phyloP scores from a whole-genome alignment of 1,140 invertebrate species.

The Zaprionus kolodkinae region DNA sequence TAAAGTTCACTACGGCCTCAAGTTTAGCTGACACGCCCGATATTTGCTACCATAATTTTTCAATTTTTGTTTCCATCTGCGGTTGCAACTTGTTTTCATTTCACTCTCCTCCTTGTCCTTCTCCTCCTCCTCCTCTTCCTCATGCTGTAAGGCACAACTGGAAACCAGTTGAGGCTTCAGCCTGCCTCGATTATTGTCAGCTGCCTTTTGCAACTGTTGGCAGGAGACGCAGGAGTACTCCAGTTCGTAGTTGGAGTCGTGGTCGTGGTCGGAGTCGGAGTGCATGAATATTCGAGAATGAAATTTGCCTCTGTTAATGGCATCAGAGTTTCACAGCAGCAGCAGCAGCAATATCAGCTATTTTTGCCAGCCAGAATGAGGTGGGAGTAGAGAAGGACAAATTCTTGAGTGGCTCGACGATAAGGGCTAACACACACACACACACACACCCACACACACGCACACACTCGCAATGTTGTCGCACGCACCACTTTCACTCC shows the following conservation, averaged over 20 bases:
- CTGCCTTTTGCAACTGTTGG: not conserved
- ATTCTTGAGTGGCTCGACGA: constrained; percentile 53
- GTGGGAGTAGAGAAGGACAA: constrained; percentile 8
- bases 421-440: not conserved
- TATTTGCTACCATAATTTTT: constrained; percentile 47
- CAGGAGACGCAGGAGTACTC: not conserved
- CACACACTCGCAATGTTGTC: constrained; percentile 26
- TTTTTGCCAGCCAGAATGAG: constrained; percentile 27
- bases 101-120: not conserved
- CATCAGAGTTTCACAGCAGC: constrained; percentile 49
- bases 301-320: constrained; percentile 58
- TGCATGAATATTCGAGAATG: constrained; percentile 77
- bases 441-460: not conserved
- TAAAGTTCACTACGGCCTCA: constrained; percentile 35
- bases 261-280: constrained; percentile 27
- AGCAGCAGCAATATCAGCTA: constrained; percentile 53
- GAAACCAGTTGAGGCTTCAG: not conserved
- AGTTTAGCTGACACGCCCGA: constrained; percentile 34
- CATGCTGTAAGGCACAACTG: no score
- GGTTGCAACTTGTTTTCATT: constrained; percentile 25
- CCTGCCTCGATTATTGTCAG: constrained; percentile 2
- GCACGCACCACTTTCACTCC: constrained; percentile 76
- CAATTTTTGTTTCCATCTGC: constrained; percentile 33
- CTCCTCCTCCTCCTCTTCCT: not conserved
- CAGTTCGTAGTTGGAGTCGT: not conserved